Evolutionary conservation across 1,140 invertebrate genomes (phyloP).

Genomic region (Brachystomella parvula): DNA sequence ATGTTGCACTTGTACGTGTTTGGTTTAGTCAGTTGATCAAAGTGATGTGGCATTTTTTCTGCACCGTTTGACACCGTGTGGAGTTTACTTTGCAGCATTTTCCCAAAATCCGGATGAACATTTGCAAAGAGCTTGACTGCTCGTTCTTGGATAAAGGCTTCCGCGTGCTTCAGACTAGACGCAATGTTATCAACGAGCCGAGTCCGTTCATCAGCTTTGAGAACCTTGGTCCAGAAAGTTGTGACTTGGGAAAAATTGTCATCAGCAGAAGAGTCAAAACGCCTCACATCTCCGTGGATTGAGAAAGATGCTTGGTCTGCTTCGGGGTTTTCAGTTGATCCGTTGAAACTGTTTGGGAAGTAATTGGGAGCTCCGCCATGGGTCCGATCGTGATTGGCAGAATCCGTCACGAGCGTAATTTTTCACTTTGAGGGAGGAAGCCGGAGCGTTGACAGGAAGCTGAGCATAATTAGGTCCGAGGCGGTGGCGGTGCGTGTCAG

Average conservation of each 20-base stretch:
- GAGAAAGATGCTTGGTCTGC: conserved; percentile 42
- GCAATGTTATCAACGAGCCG: conserved; percentile 74
- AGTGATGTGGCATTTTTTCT: too few species aligned
- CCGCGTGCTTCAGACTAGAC: conserved; percentile 63
- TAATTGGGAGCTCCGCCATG: conserved; percentile 84
- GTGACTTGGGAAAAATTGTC: conserved; percentile 83
- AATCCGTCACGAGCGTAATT: conserved; percentile 71
- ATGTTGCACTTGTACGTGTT: too few species aligned
- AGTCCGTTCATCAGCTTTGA: conserved; percentile 61
- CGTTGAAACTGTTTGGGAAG: conserved; percentile 88
- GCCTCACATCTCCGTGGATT: conserved; percentile 34
- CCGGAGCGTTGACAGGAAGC: conserved; percentile 91
- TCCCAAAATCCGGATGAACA: conserved; percentile 39
- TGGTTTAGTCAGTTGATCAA: too few species aligned
- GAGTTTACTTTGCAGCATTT: too few species aligned
- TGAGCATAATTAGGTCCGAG: conserved; percentile 87
- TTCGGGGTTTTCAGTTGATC: conserved; percentile 55
- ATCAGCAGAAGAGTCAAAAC: conserved; percentile 73
- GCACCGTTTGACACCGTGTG: too few species aligned
- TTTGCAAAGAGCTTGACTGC: conserved; percentile 64
- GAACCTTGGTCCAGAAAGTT: conserved; percentile 69
- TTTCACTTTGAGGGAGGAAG: conserved; percentile 40
- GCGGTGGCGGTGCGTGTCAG: conserved; percentile 87
- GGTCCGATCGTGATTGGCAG: conserved; percentile 43
- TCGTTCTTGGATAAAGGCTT: conserved; percentile 75